A percentile compares a stretch with the other conserved stretches of the same genome.
Evolutionary conservation across 2,888 invertebrate species (phyloP).

Genomic region (Meliscaeva auricollis): DNA sequence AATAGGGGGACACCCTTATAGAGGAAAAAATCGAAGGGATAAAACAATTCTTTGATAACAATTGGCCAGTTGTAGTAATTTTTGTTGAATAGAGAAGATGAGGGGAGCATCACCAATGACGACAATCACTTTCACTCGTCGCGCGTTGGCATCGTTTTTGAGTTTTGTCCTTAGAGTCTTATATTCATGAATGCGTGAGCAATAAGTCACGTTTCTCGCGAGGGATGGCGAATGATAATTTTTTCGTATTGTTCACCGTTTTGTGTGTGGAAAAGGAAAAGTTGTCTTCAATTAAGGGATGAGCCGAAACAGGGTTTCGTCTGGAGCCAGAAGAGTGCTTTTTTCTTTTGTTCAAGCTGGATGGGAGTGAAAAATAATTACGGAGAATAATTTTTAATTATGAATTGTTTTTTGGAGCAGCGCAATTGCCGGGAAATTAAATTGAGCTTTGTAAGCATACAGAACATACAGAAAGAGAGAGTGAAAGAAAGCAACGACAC

Average conservation of each 20-base stretch:
- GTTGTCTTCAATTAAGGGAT: slow-evolving; percentile 59
- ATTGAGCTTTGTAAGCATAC: slow-evolving; percentile 34
- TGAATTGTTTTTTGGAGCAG: slow-evolving; percentile 57
- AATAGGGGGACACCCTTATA: slow-evolving; percentile 22
- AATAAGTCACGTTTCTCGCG: slow-evolving; percentile 62
- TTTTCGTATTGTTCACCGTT: slow-evolving; percentile 68
- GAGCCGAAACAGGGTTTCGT: slow-evolving; percentile 25
- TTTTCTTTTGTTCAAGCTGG: slow-evolving; percentile 15
- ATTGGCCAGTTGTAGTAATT: slow-evolving; percentile 58
- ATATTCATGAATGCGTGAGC: slow-evolving; percentile 53
- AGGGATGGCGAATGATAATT: slow-evolving; percentile 56
- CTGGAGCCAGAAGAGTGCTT: slow-evolving; percentile 42
- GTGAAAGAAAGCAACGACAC: slow-evolving; percentile 20
- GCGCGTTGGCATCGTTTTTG: not conserved
- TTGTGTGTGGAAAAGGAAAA: slow-evolving; percentile 34
- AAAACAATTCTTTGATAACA: slow-evolving; percentile 72
- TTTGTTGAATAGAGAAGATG: not conserved
- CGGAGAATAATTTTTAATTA: slow-evolving; percentile 73
- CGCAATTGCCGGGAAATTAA: slow-evolving; percentile 53
- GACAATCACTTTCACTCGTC: slow-evolving; percentile 55
- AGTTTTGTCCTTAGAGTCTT: slow-evolving; percentile 6
- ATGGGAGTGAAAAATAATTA: slow-evolving; percentile 64
- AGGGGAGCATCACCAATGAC: not conserved
- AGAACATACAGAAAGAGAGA: not conserved
- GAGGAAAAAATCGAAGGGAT: slow-evolving; percentile 55